phyloP scores from a whole-genome alignment of 2,113 vertebrate species.

The Galeopterus variegatus region DNA sequence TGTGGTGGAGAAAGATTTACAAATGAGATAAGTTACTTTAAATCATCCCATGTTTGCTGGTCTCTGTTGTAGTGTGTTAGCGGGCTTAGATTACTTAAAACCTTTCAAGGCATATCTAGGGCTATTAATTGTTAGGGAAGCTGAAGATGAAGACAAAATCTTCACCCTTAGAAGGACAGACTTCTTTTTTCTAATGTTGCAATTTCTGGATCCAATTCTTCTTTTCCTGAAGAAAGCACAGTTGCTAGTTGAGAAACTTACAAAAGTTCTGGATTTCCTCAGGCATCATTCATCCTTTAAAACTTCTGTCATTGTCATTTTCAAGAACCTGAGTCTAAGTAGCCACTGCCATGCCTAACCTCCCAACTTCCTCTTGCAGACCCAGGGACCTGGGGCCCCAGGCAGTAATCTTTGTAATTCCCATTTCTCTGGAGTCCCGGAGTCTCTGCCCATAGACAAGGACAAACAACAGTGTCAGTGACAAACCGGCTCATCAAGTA shows the following conservation, averaged over 20 bases:
- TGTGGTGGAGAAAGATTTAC: slow-evolving; percentile 85
- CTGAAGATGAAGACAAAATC: not conserved
- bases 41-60: slow-evolving; percentile 75
- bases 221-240: not conserved
- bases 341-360: not conserved
- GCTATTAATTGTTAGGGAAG: slow-evolving; percentile 36
- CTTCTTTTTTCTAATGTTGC: not conserved
- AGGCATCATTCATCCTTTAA: not conserved
- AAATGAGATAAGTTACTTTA: slow-evolving; percentile 75
- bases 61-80: not conserved
- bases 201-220: not conserved
- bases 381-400: too few relatives aligned
- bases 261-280: not conserved
- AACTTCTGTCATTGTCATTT: not conserved
- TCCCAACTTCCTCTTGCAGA: not conserved
- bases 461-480: not conserved
- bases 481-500: not conserved
- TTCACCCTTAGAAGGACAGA: not conserved
- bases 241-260: not conserved
- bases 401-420: not conserved
- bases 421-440: not conserved
- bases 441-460: not conserved
- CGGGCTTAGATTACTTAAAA: slow-evolving; percentile 38
- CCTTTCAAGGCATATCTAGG: not conserved
- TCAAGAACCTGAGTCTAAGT: not conserved